Percentiles rank a stretch among this genome's conserved stretches.
Conservation (phyloP, 2,113 vertebrate species). For the Hypomesus transpacificus region DNA sequence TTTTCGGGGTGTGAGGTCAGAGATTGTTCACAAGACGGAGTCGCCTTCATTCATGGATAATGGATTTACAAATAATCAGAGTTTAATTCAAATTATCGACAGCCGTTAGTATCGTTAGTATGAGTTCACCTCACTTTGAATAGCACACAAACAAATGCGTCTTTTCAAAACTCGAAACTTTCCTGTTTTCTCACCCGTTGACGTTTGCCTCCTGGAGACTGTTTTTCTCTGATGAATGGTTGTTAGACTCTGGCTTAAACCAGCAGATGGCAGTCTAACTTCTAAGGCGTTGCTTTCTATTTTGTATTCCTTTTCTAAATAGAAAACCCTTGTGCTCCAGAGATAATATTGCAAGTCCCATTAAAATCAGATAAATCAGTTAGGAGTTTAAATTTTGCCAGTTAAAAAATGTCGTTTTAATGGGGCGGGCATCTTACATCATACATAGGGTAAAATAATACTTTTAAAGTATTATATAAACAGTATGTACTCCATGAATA, state of each 20-base stretch:
- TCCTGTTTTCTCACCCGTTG: not conserved
- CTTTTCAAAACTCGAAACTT: too few relatives aligned
- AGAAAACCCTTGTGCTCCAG: not conserved
- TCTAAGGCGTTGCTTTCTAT: slow-evolving; percentile 18
- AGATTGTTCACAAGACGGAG: not conserved
- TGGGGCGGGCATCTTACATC: too few relatives aligned
- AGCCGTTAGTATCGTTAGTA: too few relatives aligned
- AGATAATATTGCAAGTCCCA: too few relatives aligned
- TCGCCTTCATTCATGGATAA: not conserved
- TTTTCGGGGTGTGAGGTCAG: not conserved
- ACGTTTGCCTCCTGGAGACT: not conserved
- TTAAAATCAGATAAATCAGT: too few relatives aligned
- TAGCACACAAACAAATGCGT: not conserved
- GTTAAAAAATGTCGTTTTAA: too few relatives aligned
- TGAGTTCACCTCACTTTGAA: not conserved
- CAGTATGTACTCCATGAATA: too few relatives aligned
- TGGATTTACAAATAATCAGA: not conserved
- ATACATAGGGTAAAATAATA: too few relatives aligned
- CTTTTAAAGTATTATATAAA: too few relatives aligned
- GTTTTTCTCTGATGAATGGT: not conserved
- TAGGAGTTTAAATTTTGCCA: too few relatives aligned
- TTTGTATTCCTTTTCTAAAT: not conserved
- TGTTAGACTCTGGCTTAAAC: slow-evolving; percentile 28
- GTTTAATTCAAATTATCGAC: too few relatives aligned
- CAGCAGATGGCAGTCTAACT: slow-evolving; percentile 68